Evolutionary conservation across 2,113 vertebrate genomes (phyloP).

Genomic region (Craseonycteris thonglongyai): DNA sequence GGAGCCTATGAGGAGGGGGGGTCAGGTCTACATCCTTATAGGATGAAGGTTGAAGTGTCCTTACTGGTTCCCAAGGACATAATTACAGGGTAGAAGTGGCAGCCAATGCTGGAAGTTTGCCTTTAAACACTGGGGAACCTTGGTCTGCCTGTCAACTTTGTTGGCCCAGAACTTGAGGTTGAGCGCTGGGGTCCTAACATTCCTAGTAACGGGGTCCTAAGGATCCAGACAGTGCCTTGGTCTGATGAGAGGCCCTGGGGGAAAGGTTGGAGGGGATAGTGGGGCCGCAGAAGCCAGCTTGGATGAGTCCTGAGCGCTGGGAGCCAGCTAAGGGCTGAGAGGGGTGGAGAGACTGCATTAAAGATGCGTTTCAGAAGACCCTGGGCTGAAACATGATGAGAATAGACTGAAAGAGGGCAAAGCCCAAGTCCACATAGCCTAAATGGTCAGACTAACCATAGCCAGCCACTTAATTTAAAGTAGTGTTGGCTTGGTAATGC

Average conservation of each 20-base stretch:
- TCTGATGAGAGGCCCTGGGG: not conserved
- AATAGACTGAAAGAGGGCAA: not conserved
- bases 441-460: not conserved
- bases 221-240: not conserved
- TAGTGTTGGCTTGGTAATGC: not conserved
- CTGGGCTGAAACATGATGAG: not conserved
- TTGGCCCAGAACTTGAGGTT: not conserved
- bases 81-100: not conserved
- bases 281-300: fast-evolving
- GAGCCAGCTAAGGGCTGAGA: not conserved
- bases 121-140: not conserved
- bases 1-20: not conserved
- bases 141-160: not conserved
- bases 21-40: not conserved
- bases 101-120: not conserved
- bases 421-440: not conserved
- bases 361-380: not conserved
- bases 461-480: not conserved
- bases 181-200: not conserved
- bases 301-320: not conserved
- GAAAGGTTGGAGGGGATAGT: not conserved
- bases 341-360: not conserved
- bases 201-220: not conserved
- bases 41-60: not conserved
- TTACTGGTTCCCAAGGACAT: not conserved